Evolutionary conservation across 2,113 vertebrate species (phyloP).

Genomic region (Trachemys scripta): DNA sequence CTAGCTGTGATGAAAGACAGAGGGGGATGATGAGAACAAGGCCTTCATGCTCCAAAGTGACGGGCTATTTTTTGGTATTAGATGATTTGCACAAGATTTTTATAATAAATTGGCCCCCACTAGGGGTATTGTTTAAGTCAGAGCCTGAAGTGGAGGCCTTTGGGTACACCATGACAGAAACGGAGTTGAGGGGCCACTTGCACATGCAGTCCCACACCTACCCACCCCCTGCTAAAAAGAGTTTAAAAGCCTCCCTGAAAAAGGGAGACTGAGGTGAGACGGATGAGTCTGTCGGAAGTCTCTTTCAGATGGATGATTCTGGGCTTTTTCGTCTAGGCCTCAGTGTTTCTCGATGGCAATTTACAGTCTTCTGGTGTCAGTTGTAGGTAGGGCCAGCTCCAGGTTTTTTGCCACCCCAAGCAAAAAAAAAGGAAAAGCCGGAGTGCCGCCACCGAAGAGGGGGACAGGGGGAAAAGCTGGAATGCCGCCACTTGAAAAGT

Average conservation of each 20-base stretch:
- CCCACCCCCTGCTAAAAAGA: neutral
- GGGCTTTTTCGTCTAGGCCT: neutral
- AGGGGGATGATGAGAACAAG: neutral
- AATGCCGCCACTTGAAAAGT: too few relatives aligned
- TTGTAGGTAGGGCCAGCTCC: neutral
- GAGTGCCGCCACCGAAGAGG: too few relatives aligned
- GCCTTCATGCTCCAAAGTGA: neutral
- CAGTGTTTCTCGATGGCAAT: neutral
- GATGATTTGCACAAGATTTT: neutral
- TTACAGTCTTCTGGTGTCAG: constrained; percentile 26
- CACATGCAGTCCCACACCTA: neutral
- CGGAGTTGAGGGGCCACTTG: too few relatives aligned
- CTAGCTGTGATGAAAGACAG: neutral
- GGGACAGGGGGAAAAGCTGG: too few relatives aligned
- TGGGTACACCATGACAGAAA: neutral
- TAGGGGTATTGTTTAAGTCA: neutral
- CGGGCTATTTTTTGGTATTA: neutral
- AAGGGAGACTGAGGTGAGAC: neutral
- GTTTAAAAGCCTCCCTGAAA: neutral
- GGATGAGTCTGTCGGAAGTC: neutral
- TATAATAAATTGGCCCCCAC: neutral
- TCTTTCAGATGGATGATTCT: neutral
- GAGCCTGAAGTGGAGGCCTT: neutral
- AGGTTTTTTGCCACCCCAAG: too few relatives aligned
- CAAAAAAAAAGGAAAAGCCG: too few relatives aligned